Conservation (phyloP, 2,113 vertebrate species). For the Diphyllodes magnificus region DNA sequence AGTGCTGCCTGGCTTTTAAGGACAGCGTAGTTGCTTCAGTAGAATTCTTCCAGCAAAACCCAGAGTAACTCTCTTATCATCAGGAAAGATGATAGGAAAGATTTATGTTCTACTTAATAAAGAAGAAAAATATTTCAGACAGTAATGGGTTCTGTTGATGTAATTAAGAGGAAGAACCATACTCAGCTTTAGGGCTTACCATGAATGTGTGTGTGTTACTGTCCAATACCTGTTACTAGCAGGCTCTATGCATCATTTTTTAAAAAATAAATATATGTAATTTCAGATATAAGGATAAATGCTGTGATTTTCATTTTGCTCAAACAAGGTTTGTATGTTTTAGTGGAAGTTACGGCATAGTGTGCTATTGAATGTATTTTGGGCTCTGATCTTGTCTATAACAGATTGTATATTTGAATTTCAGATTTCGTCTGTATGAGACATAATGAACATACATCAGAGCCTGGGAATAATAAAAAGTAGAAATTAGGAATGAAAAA, state of each 20-base stretch:
- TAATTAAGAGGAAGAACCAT: neutral
- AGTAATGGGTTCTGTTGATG: neutral
- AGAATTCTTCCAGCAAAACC: neutral
- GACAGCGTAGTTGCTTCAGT: accelerated
- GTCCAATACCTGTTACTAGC: neutral
- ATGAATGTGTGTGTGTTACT: neutral
- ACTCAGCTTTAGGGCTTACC: neutral
- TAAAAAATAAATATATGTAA: neutral
- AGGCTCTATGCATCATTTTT: neutral
- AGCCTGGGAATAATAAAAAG: neutral
- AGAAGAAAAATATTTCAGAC: neutral
- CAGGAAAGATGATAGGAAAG: neutral
- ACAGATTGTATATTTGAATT: neutral
- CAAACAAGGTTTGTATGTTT: neutral
- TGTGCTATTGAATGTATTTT: neutral
- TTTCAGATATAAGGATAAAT: neutral
- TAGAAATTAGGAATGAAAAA: neutral
- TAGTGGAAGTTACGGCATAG: neutral
- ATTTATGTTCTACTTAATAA: neutral
- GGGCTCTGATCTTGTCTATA: neutral
- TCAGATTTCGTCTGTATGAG: neutral
- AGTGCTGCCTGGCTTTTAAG: constrained; percentile 13
- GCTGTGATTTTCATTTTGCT: neutral
- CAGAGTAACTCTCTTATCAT: neutral
- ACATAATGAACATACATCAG: neutral